Conservation (phyloP, 2,888 invertebrate species). For the Atherix ibis region DNA sequence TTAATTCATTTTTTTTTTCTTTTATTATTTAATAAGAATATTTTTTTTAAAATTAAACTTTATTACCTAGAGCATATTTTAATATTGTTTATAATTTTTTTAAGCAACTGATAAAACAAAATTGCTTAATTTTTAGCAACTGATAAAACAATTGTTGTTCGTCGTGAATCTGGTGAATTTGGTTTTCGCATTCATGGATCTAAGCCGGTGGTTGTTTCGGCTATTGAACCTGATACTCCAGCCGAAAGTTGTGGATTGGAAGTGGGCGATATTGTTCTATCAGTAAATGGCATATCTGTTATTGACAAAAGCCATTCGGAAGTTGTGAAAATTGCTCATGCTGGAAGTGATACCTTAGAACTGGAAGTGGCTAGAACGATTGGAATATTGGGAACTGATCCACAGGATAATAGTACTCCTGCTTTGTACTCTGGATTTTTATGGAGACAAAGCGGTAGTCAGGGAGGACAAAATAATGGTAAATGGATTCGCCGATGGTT, state of each 20-base stretch:
- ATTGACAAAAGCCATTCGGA: constrained; percentile 87
- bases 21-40: constrained; percentile 3
- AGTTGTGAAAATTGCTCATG: constrained; percentile 81
- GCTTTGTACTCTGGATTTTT: constrained; percentile 59
- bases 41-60: not conserved
- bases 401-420: constrained; percentile 44
- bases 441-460: constrained; percentile 52
- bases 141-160: constrained; percentile 73
- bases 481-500: constrained; percentile 88
- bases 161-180: constrained; percentile 74
- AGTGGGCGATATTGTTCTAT: constrained; percentile 86
- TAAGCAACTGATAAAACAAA: not conserved
- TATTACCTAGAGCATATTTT: not conserved
- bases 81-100: not conserved
- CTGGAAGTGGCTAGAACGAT: constrained; percentile 80
- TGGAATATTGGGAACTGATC: constrained; percentile 53
- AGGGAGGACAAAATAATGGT: constrained; percentile 36
- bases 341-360: constrained; percentile 70
- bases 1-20: constrained; percentile 12
- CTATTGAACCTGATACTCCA: constrained; percentile 85
- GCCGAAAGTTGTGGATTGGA: constrained; percentile 84
- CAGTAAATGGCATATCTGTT: constrained; percentile 80
- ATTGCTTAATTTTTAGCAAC: constrained; percentile 43
- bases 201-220: constrained; percentile 90
- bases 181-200: constrained; percentile 92